These are phyloP conservation scores for Pangasius djambal DNA, from an alignment of 2,797 vertebrate genomes.

Conservation along the genomic window DNA sequence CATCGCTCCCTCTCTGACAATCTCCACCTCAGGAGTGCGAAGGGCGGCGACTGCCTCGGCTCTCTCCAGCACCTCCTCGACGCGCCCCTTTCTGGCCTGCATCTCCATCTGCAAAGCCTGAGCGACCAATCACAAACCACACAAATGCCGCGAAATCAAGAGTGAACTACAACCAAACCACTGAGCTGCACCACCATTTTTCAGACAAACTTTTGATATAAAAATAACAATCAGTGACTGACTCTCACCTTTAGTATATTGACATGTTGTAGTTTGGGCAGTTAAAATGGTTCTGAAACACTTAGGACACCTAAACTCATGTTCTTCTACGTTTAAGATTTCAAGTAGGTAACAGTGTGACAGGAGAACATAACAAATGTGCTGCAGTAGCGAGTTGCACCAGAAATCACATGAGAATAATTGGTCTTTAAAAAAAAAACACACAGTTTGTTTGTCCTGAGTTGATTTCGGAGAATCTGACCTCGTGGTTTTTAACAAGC, in stretches of 20 bases:
- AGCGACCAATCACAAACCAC: background rate
- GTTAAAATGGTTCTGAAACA: too few species aligned
- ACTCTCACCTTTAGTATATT: too few species aligned
- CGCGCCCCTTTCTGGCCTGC: constrained; percentile 84
- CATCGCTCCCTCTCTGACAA: constrained; percentile 80
- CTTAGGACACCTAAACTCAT: background rate
- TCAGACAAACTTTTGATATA: background rate
- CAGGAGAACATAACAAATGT: background rate
- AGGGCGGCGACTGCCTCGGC: constrained; percentile 80
- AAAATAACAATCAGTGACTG: background rate
- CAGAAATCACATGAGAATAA: background rate
- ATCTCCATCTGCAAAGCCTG: constrained; percentile 92
- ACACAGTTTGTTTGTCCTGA: background rate
- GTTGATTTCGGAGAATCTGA: constrained; percentile 48
- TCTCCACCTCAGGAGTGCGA: constrained; percentile 79
- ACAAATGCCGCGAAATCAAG: too few species aligned
- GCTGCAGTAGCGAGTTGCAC: background rate
- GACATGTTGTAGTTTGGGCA: too few species aligned
- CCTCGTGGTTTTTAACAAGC: constrained; percentile 92
- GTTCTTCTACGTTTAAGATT: background rate
- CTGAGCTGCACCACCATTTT: background rate
- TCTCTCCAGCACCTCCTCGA: constrained; percentile 81
- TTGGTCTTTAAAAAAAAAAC: background rate
- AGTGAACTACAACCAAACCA: background rate
- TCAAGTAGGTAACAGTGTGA: background rate